Evolutionary conservation across 1,140 invertebrate species (phyloP).

Genomic region (Cardiocondyla obscurior): DNA sequence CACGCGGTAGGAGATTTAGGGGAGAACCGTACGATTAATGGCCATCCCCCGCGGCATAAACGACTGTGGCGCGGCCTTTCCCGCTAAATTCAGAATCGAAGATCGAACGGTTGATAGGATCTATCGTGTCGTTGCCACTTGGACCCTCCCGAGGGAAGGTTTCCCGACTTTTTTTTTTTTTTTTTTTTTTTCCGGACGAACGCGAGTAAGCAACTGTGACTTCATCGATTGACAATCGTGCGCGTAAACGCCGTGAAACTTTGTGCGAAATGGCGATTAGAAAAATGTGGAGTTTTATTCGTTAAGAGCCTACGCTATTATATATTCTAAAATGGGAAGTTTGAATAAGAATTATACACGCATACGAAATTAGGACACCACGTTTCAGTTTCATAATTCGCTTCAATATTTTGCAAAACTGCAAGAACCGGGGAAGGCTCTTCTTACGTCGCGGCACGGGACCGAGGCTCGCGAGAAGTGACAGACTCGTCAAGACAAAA

Average conservation of each 20-base stretch:
- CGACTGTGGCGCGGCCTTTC: slow-evolving; percentile 59
- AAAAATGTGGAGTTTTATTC: neutral
- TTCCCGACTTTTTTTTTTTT: neutral
- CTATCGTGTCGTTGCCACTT: slow-evolving; percentile 28
- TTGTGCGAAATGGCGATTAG: neutral
- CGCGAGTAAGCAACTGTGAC: neutral
- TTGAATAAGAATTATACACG: neutral
- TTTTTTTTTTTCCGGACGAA: no score
- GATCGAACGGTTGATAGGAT: slow-evolving; percentile 63
- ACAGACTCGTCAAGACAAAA: neutral
- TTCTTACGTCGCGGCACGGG: neutral
- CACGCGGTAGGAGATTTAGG: slow-evolving; percentile 74
- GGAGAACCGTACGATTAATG: slow-evolving; percentile 77
- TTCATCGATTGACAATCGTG: neutral
- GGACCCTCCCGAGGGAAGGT: neutral
- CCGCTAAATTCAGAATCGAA: slow-evolving; percentile 50
- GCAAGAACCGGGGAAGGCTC: neutral
- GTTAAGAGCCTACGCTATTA: no score
- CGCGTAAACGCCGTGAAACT: neutral
- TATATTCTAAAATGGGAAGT: no score
- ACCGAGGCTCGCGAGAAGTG: neutral
- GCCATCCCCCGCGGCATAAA: slow-evolving; percentile 67
- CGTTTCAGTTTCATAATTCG: neutral
- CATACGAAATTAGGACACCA: neutral
- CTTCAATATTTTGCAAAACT: neutral